Conservation (phyloP, 2,888 invertebrate genomes). For the Thera britannica region DNA sequence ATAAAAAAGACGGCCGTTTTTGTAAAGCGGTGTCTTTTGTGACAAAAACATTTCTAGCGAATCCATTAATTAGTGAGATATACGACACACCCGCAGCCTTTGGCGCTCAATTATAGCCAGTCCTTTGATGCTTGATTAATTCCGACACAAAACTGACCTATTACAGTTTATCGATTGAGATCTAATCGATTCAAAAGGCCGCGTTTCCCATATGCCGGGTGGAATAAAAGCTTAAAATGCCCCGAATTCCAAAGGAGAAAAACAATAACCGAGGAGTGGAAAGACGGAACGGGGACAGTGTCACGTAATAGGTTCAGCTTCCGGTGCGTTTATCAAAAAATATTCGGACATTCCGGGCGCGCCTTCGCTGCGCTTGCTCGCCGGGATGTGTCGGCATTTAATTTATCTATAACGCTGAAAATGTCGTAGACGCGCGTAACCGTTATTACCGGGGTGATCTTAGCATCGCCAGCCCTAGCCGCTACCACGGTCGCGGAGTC, state of each 20-base stretch:
- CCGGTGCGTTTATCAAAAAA: slow-evolving; percentile 83
- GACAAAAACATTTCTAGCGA: slow-evolving; percentile 75
- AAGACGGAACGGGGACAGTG: slow-evolving; percentile 72
- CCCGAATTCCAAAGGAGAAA: slow-evolving; percentile 71
- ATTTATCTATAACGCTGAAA: slow-evolving; percentile 81
- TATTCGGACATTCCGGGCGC: slow-evolving; percentile 81
- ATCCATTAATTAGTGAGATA: slow-evolving; percentile 83
- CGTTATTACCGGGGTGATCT: slow-evolving; percentile 73
- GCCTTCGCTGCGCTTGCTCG: slow-evolving; percentile 67
- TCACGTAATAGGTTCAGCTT: slow-evolving; percentile 81
- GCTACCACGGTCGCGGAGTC: slow-evolving; percentile 12
- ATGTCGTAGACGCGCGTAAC: slow-evolving; percentile 72
- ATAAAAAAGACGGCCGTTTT: slow-evolving; percentile 53
- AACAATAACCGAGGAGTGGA: slow-evolving; percentile 76
- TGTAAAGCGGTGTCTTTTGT: slow-evolving; percentile 75
- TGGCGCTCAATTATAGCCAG: slow-evolving; percentile 75
- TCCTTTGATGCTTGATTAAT: slow-evolving; percentile 83
- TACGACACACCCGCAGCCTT: slow-evolving; percentile 75
- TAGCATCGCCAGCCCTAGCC: slow-evolving; percentile 50
- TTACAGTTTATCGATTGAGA: slow-evolving; percentile 76
- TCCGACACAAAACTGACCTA: slow-evolving; percentile 82
- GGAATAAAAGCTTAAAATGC: slow-evolving; percentile 72
- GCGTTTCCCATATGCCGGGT: slow-evolving; percentile 76
- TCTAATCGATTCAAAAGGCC: slow-evolving; percentile 81
- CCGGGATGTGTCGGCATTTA: slow-evolving; percentile 79